phyloP scores from a whole-genome alignment of 2,888 invertebrate genomes.

The Acleris laterana region DNA sequence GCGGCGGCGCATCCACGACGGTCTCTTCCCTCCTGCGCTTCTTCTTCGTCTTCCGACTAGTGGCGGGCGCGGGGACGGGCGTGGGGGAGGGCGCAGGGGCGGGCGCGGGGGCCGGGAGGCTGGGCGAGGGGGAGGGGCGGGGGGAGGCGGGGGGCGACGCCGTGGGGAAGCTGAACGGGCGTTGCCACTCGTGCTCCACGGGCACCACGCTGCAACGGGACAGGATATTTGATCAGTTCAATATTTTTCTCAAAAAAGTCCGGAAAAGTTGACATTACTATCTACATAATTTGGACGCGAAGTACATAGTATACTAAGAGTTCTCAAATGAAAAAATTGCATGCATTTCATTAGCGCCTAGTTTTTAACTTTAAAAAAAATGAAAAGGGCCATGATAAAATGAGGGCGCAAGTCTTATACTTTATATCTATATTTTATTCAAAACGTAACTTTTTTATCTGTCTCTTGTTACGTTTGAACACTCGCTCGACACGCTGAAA shows the following conservation, averaged over 20 bases:
- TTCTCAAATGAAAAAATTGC: too few species aligned
- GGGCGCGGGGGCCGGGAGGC: background rate
- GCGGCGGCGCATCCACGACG: background rate
- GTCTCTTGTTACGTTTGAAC: too few species aligned
- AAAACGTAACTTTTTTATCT: too few species aligned
- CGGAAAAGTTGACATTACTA: too few species aligned
- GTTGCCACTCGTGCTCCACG: constrained; percentile 27
- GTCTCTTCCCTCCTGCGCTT: background rate
- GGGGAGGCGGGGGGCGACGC: constrained; percentile 23
- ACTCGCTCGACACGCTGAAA: background rate
- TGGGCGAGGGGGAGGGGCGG: background rate
- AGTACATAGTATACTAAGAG: too few species aligned
- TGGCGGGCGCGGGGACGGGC: background rate
- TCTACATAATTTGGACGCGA: too few species aligned
- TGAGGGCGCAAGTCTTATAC: too few species aligned
- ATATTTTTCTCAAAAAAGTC: background rate
- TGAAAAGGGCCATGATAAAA: too few species aligned
- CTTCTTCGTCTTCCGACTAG: background rate
- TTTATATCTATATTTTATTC: too few species aligned
- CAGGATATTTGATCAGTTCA: background rate
- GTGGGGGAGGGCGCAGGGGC: background rate
- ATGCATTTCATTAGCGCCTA: too few species aligned
- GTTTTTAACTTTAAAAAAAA: too few species aligned
- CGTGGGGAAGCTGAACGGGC: constrained; percentile 11
- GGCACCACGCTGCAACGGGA: constrained; percentile 5